Evolutionary conservation across 2,888 invertebrate species (phyloP).

Genomic region (Cetonia aurata): DNA sequence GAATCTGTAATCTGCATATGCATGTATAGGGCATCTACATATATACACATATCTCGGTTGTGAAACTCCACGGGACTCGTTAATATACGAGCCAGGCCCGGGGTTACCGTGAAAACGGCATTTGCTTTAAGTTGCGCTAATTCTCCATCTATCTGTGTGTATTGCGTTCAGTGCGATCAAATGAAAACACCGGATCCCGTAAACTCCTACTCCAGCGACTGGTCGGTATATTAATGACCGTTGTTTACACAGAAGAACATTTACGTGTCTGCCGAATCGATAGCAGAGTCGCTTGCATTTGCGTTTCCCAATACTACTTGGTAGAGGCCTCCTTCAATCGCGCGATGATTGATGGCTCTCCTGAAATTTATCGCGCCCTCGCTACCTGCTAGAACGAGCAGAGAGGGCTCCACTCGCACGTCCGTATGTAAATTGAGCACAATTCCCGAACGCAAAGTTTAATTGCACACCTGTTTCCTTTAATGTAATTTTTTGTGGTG

Average conservation of each 20-base stretch:
- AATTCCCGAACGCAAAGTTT: no score
- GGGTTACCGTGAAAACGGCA: background rate
- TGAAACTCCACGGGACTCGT: background rate
- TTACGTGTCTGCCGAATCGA: constrained; percentile 17
- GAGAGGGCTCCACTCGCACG: background rate
- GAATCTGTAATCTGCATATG: no score
- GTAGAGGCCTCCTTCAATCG: constrained; percentile 24
- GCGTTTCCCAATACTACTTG: constrained; percentile 26
- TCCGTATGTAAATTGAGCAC: no score
- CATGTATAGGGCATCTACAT: background rate
- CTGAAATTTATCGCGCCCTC: constrained; percentile 27
- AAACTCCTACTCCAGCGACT: no score
- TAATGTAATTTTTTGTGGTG: no score
- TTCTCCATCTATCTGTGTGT: background rate
- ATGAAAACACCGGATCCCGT: constrained; percentile 6
- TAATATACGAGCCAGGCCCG: background rate
- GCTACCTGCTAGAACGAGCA: background rate
- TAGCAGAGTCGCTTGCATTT: constrained; percentile 22
- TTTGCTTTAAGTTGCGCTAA: background rate
- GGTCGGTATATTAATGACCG: constrained; percentile 25
- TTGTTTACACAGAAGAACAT: constrained; percentile 31
- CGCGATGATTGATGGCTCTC: constrained; percentile 21
- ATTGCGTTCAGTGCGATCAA: background rate
- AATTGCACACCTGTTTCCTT: no score
- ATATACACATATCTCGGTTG: background rate